Percentiles rank a stretch among this genome's conserved stretches.
Evolutionary conservation across 2,888 invertebrate genomes (phyloP).

Genomic region (Rhagonycha lutea): DNA sequence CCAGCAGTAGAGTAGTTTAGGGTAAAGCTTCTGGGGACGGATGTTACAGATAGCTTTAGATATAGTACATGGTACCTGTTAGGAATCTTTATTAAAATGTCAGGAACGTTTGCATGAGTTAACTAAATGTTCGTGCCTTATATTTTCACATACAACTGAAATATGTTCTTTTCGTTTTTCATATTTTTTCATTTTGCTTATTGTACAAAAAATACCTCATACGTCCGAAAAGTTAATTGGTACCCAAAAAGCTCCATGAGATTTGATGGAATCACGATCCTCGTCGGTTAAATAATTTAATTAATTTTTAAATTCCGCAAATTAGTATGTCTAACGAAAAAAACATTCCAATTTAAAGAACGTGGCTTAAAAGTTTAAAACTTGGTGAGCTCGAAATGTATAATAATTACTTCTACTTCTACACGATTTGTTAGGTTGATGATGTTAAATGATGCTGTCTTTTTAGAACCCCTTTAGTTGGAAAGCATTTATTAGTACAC

Average conservation of each 20-base stretch:
- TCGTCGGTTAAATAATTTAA: not conserved
- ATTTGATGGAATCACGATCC: not conserved
- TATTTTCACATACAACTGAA: not conserved
- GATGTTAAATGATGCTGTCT: not conserved
- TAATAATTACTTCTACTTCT: not conserved
- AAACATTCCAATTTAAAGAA: not conserved
- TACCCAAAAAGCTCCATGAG: not conserved
- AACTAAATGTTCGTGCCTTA: not conserved
- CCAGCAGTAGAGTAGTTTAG: conserved; percentile 15
- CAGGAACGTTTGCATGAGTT: conserved; percentile 11
- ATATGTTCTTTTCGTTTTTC: not conserved
- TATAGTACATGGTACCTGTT: conserved; percentile 15
- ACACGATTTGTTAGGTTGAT: not conserved
- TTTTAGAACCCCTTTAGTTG: not conserved
- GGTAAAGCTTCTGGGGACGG: conserved; percentile 11
- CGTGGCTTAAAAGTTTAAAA: not conserved
- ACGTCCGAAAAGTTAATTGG: not conserved
- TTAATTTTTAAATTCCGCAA: not conserved
- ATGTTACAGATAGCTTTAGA: conserved; percentile 19
- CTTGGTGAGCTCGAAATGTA: not conserved
- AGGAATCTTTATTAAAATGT: conserved; percentile 24
- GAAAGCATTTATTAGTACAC: not conserved
- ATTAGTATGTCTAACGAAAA: not conserved
- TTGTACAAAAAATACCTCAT: too few species aligned
- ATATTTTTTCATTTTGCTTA: not conserved